Conservation (phyloP, 2,113 vertebrate species). For the Hiodon alosoides region DNA sequence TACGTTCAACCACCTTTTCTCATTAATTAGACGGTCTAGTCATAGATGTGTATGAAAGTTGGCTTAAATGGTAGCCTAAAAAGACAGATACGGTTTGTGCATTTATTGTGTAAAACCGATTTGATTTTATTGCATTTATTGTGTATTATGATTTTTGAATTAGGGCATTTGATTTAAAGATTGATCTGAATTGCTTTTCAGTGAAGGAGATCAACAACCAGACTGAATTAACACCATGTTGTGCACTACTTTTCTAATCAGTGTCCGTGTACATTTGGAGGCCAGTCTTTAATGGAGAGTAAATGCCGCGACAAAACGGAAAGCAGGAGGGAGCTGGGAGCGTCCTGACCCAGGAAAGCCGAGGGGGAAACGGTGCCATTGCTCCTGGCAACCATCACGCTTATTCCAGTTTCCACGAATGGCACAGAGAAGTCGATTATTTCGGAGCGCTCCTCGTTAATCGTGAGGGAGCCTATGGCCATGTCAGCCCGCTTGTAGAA, state of each 20-base stretch:
- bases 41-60: neutral
- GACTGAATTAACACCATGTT: neutral
- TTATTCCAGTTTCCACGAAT: slow-evolving; percentile 97
- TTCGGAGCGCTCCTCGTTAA: slow-evolving; percentile 94
- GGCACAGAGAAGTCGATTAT: slow-evolving; percentile 96
- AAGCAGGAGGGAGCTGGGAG: neutral
- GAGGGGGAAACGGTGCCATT: slow-evolving; percentile 95
- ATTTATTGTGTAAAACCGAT: slow-evolving; percentile 1
- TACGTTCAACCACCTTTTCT: neutral
- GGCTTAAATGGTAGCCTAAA: neutral
- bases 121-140: slow-evolving; percentile 22
- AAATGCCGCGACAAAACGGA: neutral
- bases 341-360: slow-evolving; percentile 82
- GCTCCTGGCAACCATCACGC: slow-evolving; percentile 96
- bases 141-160: slow-evolving; percentile 28
- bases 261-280: neutral
- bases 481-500: slow-evolving; percentile 92
- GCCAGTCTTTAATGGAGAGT: neutral
- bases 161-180: slow-evolving; percentile 18
- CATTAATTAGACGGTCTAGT: neutral
- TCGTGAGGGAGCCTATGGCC: slow-evolving; percentile 97
- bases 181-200: slow-evolving; percentile 36
- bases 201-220: neutral
- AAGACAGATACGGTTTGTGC: too few relatives aligned
- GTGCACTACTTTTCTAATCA: neutral